Evolutionary conservation across 2,113 vertebrate genomes (phyloP), one percentile per base, ranked within the genome.

Genomic region (Aviceda subcristata): DNA sequence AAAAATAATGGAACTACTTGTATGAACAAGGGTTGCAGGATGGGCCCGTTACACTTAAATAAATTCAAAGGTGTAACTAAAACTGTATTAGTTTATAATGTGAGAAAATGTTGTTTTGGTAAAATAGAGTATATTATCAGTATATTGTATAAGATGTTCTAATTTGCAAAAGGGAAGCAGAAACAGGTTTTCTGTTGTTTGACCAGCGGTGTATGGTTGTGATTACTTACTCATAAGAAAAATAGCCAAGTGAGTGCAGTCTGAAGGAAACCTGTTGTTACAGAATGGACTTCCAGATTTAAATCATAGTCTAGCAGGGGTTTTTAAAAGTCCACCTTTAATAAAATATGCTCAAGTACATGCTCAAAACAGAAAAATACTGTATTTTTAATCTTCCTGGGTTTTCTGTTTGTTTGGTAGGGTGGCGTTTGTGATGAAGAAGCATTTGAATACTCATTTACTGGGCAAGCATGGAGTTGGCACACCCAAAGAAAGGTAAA

Each of bases 381-480:
- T 32, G 3, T 23, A 32, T 53, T 86, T 39, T 39, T 85, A 21
- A 88, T 90, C 15, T 67, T 83, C 21, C 16, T 95, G 79, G 30
- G 8, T 32, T 98, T 90, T 97, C 39, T 97, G 3, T 75, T 95
- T 92, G 84, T 88, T 97, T 98, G 95, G 38, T 92, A 99, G 99
- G 94, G 99, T 99, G 98, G 99, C 99, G 11, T 99, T 99, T 98
- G 99, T 99, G 92, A 99, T 99, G 99, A 99, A 99, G 98, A 99
- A 99, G 66, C 99, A 99, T 97, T 98, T 99, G 94, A 99, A 99
- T 96, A 99, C 99, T 62, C 99, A 99, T 94, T 98, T 99, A 85
- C 98, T 99, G 90, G 99, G 99, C 74, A 99, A 99, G 95, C 99
- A 99, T 11, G 99, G 99, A 97, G 98, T 99, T 75, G 99, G 99